Evolutionary conservation across 92 coral and sea anemone species (phyloP), one percentile per base, ranked within the genome.

Genomic region (Ricordea florida): DNA sequence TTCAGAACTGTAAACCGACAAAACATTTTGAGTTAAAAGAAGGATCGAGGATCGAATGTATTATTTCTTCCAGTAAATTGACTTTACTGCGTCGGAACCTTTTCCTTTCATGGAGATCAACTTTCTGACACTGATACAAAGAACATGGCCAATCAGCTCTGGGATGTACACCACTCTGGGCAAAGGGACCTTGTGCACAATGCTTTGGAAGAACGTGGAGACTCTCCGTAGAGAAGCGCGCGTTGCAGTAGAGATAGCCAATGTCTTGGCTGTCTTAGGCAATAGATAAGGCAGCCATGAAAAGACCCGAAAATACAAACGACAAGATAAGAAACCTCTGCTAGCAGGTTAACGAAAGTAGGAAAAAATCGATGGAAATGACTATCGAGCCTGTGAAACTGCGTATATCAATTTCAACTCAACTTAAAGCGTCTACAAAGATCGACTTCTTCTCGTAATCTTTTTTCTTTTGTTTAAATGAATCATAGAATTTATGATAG

Each of bases 51-150:
- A 18, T 50, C 57, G 57, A 29, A 22, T 50, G 57, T 50, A 50
- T 24, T 50, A 50, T 50, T 57, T 72, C 79, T 72, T 57, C 58
- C 79, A 72, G 52, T 40, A 40, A 16, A 57, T 72, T 2, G 57
- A 28, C 50, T 41, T 56, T 5, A 77, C 74, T 28, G 83, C 57
- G 9, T 47, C 73, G 11, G 55, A 34, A n/a, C 53, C 47, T 28
- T 65, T 64, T 41, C 66, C 74, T 48, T 60, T 61, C 33, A 62
- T 17, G 15, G 5, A 11, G 4, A 73, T 61, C 10, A 74, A 11
- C 18, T 51, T 74, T 34, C 70, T 31, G 8, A 47, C 37, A 48
- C 80, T 73, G 16, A 58, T 48, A 35, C 45, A 46, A 9, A 5
- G 21, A 29, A 45, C 27, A 22, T 74, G 30, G 3, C 25, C 61